phyloP scores from a whole-genome alignment of 2,888 invertebrate species.

The Tethea ocularis region DNA sequence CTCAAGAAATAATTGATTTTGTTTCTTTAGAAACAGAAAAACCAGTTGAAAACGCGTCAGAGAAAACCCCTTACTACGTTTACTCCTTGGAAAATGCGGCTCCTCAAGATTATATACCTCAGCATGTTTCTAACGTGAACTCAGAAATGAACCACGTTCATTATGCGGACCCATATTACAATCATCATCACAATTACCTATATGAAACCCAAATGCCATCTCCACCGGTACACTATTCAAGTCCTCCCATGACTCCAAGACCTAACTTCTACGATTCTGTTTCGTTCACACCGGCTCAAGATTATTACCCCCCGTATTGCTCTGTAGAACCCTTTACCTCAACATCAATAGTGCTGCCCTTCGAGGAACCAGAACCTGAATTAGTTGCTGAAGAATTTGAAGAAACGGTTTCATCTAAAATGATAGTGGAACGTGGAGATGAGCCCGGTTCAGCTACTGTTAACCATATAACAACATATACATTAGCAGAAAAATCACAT shows the following conservation, averaged over 20 bases:
- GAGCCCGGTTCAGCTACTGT: conserved; percentile 68
- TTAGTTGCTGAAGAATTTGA: conserved; percentile 71
- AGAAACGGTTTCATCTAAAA: conserved; percentile 68
- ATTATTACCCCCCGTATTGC: conserved; percentile 50
- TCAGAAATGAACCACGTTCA: conserved; percentile 34
- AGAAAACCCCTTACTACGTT: conserved; percentile 42
- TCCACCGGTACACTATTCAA: conserved; percentile 46
- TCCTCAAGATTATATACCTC: conserved; percentile 34
- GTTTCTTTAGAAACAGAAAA: conserved; percentile 29
- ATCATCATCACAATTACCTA: conserved; percentile 44
- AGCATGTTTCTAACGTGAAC: conserved; percentile 20
- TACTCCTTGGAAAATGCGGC: conserved; percentile 24
- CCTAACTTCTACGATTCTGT: conserved; percentile 65
- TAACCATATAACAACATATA: conserved; percentile 73
- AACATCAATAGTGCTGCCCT: conserved; percentile 39
- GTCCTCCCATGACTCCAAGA: conserved; percentile 53
- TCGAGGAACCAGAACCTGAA: conserved; percentile 56
- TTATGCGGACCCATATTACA: conserved; percentile 29
- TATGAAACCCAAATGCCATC: conserved; percentile 57
- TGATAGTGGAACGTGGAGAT: conserved; percentile 64
- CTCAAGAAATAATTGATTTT: conserved; percentile 37
- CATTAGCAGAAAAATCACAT: conserved; percentile 69
- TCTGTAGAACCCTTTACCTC: conserved; percentile 55
- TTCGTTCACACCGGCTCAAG: conserved; percentile 47
- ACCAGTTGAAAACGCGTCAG: conserved; percentile 21